These are phyloP conservation scores for Bombus terrestris DNA, from an alignment of 1,140 invertebrate genomes.

Conservation along the genomic window DNA sequence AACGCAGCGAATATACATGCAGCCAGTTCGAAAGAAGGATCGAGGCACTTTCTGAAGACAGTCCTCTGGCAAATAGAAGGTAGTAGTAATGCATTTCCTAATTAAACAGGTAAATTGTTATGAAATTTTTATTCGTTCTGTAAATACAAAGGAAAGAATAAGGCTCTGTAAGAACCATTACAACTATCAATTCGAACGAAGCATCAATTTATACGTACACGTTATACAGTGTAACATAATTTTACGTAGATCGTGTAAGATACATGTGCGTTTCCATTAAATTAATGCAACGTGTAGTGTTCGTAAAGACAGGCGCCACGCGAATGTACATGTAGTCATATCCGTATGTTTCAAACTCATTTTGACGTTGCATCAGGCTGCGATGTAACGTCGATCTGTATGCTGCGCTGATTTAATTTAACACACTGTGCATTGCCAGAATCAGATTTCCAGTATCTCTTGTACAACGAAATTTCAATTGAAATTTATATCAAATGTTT, in stretches of 20 bases:
- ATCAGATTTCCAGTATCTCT: neutral
- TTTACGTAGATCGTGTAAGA: no score
- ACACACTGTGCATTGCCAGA: neutral
- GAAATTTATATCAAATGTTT: neutral
- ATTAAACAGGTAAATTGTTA: no score
- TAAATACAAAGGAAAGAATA: no score
- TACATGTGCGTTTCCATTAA: neutral
- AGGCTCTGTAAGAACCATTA: no score
- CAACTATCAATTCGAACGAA: no score
- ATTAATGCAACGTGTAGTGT: neutral
- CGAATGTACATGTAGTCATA: neutral
- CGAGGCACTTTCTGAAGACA: no score
- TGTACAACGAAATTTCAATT: neutral
- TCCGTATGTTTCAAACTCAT: slow-evolving; percentile 4
- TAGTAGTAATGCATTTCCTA: no score
- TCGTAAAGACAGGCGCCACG: neutral
- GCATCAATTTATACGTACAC: neutral
- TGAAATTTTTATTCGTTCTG: no score
- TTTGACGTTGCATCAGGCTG: neutral
- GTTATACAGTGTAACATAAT: neutral
- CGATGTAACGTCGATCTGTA: neutral
- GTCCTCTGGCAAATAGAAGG: no score
- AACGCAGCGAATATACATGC: no score
- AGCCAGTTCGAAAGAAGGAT: no score
- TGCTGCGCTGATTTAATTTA: slow-evolving; percentile 1